Percentiles rank a stretch among this genome's conserved stretches.
Evolutionary conservation across 2,888 invertebrate species (phyloP).

Genomic region (Leucophenga montana): DNA sequence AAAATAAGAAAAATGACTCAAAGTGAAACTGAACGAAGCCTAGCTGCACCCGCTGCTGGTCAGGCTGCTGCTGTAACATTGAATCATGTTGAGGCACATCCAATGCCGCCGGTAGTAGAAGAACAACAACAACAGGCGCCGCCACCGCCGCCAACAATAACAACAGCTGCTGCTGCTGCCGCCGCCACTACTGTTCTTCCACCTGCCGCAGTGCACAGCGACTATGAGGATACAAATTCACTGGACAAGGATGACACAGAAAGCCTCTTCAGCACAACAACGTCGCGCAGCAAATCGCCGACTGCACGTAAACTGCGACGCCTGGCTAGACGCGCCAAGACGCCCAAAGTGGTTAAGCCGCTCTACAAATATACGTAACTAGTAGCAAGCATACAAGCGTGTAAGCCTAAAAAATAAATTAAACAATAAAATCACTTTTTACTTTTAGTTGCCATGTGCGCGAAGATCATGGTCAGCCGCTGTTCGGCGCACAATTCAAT

Average conservation of each 20-base stretch:
- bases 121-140: neutral
- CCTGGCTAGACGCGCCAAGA: conserved; percentile 76
- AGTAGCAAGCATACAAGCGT: neutral
- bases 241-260: conserved; percentile 79
- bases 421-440: neutral
- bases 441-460: conserved; percentile 82
- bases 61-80: neutral
- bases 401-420: neutral
- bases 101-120: neutral
- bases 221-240: conserved; percentile 52
- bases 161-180: neutral
- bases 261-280: conserved; percentile 87
- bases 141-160: conserved; percentile 16
- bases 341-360: conserved; percentile 79
- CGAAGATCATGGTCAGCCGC: conserved; percentile 93
- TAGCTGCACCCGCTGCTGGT: no score
- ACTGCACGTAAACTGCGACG: conserved; percentile 78
- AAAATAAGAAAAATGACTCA: conserved; percentile 13
- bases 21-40: neutral
- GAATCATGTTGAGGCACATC: neutral
- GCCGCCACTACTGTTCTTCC: neutral
- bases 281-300: conserved; percentile 86
- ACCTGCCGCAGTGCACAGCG: conserved; percentile 30
- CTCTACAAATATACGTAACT: conserved; percentile 78
- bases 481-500: conserved; percentile 96